A percentile compares a stretch with the other conserved stretches of the same genome.
These are phyloP conservation scores for Formica aserva DNA, from an alignment of 2,888 invertebrate species.

Conservation along the genomic window DNA sequence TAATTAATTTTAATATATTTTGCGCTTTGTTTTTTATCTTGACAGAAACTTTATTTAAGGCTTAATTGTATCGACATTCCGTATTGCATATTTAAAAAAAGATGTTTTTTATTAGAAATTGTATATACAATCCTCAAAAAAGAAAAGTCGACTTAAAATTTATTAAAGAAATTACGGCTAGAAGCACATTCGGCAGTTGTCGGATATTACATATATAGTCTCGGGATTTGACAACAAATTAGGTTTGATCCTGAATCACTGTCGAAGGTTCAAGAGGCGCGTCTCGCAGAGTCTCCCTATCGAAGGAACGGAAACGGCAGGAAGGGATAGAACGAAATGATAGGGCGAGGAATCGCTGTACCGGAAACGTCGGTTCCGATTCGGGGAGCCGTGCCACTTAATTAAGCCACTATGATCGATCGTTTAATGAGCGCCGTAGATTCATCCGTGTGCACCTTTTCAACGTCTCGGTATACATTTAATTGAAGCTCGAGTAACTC, in stretches of 20 bases:
- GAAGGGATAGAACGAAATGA: slow-evolving; percentile 43
- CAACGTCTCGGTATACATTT: slow-evolving; percentile 36
- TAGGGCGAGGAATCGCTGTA: slow-evolving; percentile 48
- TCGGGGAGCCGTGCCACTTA: slow-evolving; percentile 56
- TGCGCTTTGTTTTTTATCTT: background rate
- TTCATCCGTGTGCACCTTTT: slow-evolving; percentile 48
- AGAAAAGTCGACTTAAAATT: background rate
- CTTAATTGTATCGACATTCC: background rate
- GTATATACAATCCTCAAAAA: background rate
- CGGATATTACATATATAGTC: background rate
- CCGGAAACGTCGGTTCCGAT: slow-evolving; percentile 60
- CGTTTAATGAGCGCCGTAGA: slow-evolving; percentile 53
- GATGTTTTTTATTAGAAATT: background rate
- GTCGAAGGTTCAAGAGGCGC: slow-evolving; percentile 32
- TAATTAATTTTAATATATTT: background rate
- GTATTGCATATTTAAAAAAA: background rate
- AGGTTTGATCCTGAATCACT: slow-evolving; percentile 47
- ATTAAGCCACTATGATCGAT: slow-evolving; percentile 62
- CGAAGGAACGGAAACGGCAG: slow-evolving; percentile 33
- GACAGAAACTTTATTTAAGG: background rate
- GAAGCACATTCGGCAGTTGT: background rate
- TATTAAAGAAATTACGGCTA: background rate
- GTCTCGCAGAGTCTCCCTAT: slow-evolving; percentile 4
- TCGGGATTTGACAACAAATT: slow-evolving; percentile 49
- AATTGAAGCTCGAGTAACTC: slow-evolving; percentile 40